A percentile compares a stretch with the other conserved stretches of the same genome.
phyloP scores from a whole-genome alignment of 2,888 invertebrate genomes.

The Dorcus hopei region DNA sequence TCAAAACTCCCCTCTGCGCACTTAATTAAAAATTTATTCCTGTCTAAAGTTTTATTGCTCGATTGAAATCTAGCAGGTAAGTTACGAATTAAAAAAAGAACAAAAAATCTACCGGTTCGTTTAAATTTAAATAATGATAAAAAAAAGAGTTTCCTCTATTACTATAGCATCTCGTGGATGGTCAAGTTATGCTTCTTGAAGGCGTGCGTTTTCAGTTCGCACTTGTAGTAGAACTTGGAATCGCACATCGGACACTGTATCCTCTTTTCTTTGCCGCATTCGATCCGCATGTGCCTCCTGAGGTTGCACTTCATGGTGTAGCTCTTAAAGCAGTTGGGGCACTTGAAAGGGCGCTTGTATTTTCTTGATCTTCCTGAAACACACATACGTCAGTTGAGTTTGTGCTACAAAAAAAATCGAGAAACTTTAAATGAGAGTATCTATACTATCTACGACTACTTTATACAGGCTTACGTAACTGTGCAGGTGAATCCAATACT shows the following conservation, averaged over 20 bases:
- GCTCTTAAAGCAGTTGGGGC: constrained; percentile 26
- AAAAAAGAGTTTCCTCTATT: too few species aligned
- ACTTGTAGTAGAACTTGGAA: constrained; percentile 14
- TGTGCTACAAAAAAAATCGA: background rate
- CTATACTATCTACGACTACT: background rate
- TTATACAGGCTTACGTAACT: too few species aligned
- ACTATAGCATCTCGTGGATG: background rate
- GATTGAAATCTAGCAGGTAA: too few species aligned
- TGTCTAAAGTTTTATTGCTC: too few species aligned
- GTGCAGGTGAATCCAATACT: too few species aligned
- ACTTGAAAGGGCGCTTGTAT: constrained; percentile 11
- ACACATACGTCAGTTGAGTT: constrained; percentile 1
- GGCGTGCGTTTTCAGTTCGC: constrained; percentile 14
- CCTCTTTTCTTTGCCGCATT: constrained; percentile 31
- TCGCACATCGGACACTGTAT: constrained; percentile 22
- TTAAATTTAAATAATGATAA: too few species aligned
- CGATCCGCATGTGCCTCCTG: constrained; percentile 27
- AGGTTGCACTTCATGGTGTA: constrained; percentile 30
- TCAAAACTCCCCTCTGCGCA: too few species aligned
- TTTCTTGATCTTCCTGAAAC: constrained; percentile 9
- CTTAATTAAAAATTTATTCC: too few species aligned
- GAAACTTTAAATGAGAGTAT: background rate
- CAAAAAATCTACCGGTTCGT: too few species aligned
- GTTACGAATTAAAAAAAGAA: too few species aligned
- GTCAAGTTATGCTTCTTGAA: constrained; percentile 16